A percentile compares a stretch with the other conserved stretches of the same genome.
These are phyloP conservation scores for Picus viridis DNA, from an alignment of 2,797 vertebrate genomes.

Conservation along the genomic window DNA sequence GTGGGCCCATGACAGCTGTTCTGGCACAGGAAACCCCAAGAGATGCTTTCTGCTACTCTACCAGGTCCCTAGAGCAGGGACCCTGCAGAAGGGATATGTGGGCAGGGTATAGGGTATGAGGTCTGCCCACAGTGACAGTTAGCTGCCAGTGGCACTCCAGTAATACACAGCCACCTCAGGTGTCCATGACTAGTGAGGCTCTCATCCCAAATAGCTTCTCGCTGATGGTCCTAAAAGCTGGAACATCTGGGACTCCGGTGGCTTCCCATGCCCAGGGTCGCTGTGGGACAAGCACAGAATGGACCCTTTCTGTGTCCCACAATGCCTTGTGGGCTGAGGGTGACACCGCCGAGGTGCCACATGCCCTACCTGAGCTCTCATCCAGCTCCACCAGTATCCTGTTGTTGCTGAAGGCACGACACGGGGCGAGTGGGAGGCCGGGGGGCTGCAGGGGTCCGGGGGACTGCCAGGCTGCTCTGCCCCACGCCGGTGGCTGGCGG, in stretches of 20 bases:
- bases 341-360: neutral
- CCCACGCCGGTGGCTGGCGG: rapidly evolving
- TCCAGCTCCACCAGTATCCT: constrained; percentile 63
- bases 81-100: rapidly evolving
- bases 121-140: neutral
- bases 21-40: neutral
- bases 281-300: rapidly evolving
- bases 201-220: too few species aligned
- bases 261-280: neutral
- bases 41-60: neutral
- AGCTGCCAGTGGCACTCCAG: neutral
- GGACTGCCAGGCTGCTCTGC: neutral
- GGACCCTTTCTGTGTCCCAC: neutral
- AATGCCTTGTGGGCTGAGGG: rapidly evolving
- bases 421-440: rapidly evolving
- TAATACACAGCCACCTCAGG: neutral
- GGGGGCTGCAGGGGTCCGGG: neutral
- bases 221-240: neutral
- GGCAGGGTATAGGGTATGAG: neutral
- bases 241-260: neutral
- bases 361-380: neutral
- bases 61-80: neutral
- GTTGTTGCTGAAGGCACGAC: constrained; percentile 52
- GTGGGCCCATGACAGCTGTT: rapidly evolving
- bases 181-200: rapidly evolving